Evolutionary conservation across 2,113 vertebrate genomes (phyloP).

Genomic region (Plestiodon gilberti): DNA sequence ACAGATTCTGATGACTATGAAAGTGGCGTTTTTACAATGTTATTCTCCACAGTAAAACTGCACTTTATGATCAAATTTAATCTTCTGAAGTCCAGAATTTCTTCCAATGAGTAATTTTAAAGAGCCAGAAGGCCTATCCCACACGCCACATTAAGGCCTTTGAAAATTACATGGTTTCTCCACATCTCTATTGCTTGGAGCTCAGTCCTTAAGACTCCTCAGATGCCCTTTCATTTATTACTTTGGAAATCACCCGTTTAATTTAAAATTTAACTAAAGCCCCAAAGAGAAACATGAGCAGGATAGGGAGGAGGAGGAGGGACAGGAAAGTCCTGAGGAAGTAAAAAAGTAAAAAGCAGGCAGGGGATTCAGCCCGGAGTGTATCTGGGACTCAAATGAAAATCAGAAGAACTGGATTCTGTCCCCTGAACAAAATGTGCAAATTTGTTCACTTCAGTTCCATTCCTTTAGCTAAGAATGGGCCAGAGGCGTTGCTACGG

Average conservation of each 20-base stretch:
- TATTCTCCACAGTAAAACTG: conserved; percentile 49
- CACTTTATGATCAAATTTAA: conserved; percentile 38
- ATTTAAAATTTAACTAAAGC: conserved; percentile 10
- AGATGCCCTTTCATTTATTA: conserved; percentile 52
- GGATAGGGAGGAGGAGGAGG: background rate
- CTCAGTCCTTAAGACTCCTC: conserved; percentile 22
- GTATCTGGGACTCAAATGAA: background rate
- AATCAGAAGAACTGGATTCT: background rate
- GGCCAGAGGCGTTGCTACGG: too few relatives aligned
- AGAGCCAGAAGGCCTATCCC: conserved; percentile 20
- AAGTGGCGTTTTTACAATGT: conserved; percentile 34
- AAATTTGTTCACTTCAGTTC: background rate
- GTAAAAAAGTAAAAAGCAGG: background rate
- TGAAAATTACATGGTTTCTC: conserved; percentile 8
- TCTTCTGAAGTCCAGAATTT: conserved; percentile 37
- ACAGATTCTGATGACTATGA: conserved; percentile 21
- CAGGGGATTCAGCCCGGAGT: too few relatives aligned
- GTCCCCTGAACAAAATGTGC: background rate
- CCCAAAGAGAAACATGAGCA: background rate
- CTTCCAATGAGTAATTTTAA: conserved; percentile 41
- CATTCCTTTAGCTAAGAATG: background rate
- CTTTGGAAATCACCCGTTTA: conserved; percentile 43
- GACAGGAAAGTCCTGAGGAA: conserved; percentile 20
- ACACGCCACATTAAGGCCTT: conserved; percentile 43
- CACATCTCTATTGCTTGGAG: conserved; percentile 11